phyloP scores from a whole-genome alignment of 2,888 invertebrate species.

The Platycnemis pennipes region DNA sequence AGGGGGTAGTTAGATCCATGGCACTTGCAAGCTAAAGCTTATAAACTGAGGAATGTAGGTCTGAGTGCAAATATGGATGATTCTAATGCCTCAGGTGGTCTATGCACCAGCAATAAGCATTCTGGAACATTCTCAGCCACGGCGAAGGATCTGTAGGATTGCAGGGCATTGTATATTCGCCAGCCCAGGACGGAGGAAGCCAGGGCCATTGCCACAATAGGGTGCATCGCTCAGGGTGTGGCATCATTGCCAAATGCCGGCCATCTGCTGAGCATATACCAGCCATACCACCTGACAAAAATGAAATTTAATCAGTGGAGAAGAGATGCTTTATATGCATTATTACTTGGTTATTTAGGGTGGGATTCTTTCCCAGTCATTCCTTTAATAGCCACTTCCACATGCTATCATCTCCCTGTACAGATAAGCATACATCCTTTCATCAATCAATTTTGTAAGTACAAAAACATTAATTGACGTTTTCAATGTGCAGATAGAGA shows the following conservation, averaged over 20 bases:
- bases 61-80: neutral
- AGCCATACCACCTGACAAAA: slow-evolving; percentile 87
- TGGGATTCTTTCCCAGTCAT: no score
- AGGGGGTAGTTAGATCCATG: neutral
- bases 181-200: slow-evolving; percentile 80
- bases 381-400: no score
- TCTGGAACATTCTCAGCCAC: slow-evolving; percentile 95
- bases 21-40: neutral
- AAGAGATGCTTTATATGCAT: no score
- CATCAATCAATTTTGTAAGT: no score
- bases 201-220: slow-evolving; percentile 95
- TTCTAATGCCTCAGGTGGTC: slow-evolving; percentile 33
- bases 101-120: slow-evolving; percentile 88
- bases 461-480: no score
- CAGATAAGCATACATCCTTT: no score
- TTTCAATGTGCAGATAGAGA: no score
- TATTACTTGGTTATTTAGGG: no score
- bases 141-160: slow-evolving; percentile 85
- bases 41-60: neutral
- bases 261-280: slow-evolving; percentile 94
- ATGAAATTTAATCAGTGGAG: slow-evolving; percentile 40
- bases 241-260: slow-evolving; percentile 98
- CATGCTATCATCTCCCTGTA: no score
- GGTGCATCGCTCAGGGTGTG: slow-evolving; percentile 97
- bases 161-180: slow-evolving; percentile 51